These are phyloP conservation scores for Stenodera caucasica DNA, from an alignment of 2,888 invertebrate genomes.

Conservation along the genomic window DNA sequence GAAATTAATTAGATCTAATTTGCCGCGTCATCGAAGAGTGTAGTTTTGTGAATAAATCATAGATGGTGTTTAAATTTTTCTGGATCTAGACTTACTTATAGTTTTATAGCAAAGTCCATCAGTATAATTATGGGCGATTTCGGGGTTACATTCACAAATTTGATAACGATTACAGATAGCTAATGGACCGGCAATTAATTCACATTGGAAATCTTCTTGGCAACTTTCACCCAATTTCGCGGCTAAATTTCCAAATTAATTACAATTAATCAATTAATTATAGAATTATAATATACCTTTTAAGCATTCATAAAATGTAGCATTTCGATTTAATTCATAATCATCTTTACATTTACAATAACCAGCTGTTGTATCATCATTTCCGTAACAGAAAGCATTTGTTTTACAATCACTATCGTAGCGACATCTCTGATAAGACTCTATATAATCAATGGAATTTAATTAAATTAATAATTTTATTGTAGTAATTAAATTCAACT, in stretches of 20 bases:
- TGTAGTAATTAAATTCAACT: conserved; percentile 10
- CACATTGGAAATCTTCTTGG: conserved; percentile 47
- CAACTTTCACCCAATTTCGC: conserved; percentile 45
- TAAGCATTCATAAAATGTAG: conserved; percentile 52
- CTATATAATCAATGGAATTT: conserved; percentile 21
- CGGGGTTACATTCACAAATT: conserved; percentile 42
- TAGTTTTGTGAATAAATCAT: too few species aligned
- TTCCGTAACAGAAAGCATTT: conserved; percentile 50
- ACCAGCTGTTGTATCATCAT: conserved; percentile 44
- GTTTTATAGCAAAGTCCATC: conserved; percentile 46
- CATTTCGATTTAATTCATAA: conserved; percentile 50
- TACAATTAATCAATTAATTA: conserved; percentile 1
- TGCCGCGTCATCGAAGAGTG: too few species aligned
- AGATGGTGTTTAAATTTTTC: too few species aligned
- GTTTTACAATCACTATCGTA: conserved; percentile 45
- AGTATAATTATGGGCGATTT: conserved; percentile 39
- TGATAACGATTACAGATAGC: conserved; percentile 39
- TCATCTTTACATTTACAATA: conserved; percentile 54
- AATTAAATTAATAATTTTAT: neutral
- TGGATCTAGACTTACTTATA: conserved; percentile 43
- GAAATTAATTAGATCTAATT: too few species aligned
- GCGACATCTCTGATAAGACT: conserved; percentile 39
- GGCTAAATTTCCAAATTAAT: conserved; percentile 35
- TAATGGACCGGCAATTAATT: conserved; percentile 38
- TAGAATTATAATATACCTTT: conserved; percentile 52